A percentile compares a stretch with the other conserved stretches of the same genome.
These are phyloP conservation scores for Lasioglossum pauxillum DNA, from an alignment of 2,888 invertebrate species.

Conservation along the genomic window DNA sequence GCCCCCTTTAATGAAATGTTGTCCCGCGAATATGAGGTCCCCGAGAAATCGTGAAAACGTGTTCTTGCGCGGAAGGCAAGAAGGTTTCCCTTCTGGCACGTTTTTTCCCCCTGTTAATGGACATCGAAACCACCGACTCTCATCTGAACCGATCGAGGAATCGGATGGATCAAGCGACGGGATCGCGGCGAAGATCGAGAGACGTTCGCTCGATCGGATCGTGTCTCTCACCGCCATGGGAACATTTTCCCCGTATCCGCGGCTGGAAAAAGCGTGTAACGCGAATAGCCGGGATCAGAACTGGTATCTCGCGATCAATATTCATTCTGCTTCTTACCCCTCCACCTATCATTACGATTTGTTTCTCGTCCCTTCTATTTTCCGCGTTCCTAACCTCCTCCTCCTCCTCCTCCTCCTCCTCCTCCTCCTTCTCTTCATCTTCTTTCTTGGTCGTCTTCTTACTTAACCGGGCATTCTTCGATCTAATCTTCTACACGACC, in stretches of 20 bases:
- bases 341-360: constrained; percentile 47
- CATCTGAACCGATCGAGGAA: constrained; percentile 69
- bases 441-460: constrained; percentile 39
- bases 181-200: constrained; percentile 31
- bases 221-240: constrained; percentile 33
- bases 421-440: neutral
- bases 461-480: constrained; percentile 45
- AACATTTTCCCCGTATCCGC: constrained; percentile 50
- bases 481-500: constrained; percentile 16
- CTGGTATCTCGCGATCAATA: constrained; percentile 61
- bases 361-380: constrained; percentile 45
- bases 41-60: constrained; percentile 29
- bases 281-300: constrained; percentile 53
- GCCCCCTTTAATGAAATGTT: constrained; percentile 15
- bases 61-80: constrained; percentile 9
- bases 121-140: constrained; percentile 34
- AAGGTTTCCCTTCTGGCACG: constrained; percentile 40
- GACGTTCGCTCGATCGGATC: constrained; percentile 10
- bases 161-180: constrained; percentile 61
- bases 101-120: constrained; percentile 45
- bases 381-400: constrained; percentile 48
- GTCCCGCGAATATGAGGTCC: constrained; percentile 25
- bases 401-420: constrained; percentile 13
- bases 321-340: constrained; percentile 54
- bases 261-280: constrained; percentile 54